These are phyloP conservation scores for Panthera leo DNA, from an alignment of 2,113 vertebrate species.

Conservation along the genomic window DNA sequence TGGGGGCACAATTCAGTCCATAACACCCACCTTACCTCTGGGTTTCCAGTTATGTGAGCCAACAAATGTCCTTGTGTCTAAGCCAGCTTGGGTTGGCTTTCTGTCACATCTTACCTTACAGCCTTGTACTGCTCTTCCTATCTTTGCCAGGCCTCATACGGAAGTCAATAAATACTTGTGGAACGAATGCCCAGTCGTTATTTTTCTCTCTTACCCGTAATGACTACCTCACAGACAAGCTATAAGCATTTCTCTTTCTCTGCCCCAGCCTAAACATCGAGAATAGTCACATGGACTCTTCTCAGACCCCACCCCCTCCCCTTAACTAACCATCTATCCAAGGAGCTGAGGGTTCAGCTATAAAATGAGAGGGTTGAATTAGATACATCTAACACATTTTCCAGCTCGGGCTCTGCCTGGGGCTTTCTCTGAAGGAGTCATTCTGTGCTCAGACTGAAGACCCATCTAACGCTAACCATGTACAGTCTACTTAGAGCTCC, in stretches of 20 bases:
- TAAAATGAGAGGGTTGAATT: neutral
- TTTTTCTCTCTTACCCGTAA: neutral
- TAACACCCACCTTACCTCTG: neutral
- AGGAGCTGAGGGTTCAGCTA: neutral
- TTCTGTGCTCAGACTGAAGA: neutral
- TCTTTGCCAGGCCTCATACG: neutral
- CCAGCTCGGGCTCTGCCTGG: neutral
- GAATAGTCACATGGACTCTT: neutral
- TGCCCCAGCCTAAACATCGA: neutral
- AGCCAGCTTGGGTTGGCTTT: neutral
- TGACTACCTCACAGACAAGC: neutral
- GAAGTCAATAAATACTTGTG: neutral
- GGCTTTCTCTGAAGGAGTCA: neutral
- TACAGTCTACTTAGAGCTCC: neutral
- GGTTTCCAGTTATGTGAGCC: neutral
- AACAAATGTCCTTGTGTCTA: neutral
- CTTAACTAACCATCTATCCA: neutral
- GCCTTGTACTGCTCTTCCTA: neutral
- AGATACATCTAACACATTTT: neutral
- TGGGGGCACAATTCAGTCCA: neutral
- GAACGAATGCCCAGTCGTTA: neutral
- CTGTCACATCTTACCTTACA: neutral
- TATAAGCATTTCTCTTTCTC: neutral
- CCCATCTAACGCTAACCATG: neutral
- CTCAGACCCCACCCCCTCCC: neutral